Evolutionary conservation across 2,888 invertebrate species (phyloP).

Genomic region (Trichopria drosophilae): DNA sequence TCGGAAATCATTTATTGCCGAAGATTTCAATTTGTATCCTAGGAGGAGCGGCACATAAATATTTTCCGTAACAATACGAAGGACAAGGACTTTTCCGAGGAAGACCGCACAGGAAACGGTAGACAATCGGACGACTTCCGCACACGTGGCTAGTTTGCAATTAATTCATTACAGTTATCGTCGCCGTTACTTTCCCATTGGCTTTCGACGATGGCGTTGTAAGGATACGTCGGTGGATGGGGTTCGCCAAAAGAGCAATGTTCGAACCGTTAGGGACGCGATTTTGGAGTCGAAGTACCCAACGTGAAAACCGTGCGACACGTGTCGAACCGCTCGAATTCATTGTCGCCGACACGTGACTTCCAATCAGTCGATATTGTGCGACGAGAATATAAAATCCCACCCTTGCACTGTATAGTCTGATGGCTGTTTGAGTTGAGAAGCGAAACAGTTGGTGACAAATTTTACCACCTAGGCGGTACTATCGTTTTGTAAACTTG

Average conservation of each 20-base stretch:
- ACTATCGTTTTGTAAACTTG: too few relatives aligned
- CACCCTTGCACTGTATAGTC: neutral
- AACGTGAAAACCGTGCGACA: conserved; percentile 37
- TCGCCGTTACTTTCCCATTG: conserved; percentile 30
- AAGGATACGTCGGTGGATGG: conserved; percentile 1
- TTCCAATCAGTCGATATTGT: conserved; percentile 52
- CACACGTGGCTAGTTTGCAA: conserved; percentile 53
- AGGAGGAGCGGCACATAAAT: conserved; percentile 51
- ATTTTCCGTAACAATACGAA: conserved; percentile 49
- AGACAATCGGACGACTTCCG: conserved; percentile 49
- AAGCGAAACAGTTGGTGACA: neutral
- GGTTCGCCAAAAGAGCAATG: conserved; percentile 28
- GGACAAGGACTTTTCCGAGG: conserved; percentile 34
- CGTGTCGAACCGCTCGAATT: conserved; percentile 47
- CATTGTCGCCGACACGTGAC: conserved; percentile 53
- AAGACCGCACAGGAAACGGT: conserved; percentile 41
- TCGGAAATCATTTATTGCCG: too few relatives aligned
- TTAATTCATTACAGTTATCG: conserved; percentile 56
- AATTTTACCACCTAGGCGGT: too few relatives aligned
- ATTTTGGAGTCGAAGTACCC: too few relatives aligned
- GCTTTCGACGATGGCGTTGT: too few relatives aligned
- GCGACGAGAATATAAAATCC: conserved; percentile 22
- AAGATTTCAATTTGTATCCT: conserved; percentile 32
- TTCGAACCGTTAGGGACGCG: too few relatives aligned
- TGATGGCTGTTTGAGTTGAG: neutral